Conservation (phyloP, 2,113 vertebrate species). For the Microtus ochrogaster region DNA sequence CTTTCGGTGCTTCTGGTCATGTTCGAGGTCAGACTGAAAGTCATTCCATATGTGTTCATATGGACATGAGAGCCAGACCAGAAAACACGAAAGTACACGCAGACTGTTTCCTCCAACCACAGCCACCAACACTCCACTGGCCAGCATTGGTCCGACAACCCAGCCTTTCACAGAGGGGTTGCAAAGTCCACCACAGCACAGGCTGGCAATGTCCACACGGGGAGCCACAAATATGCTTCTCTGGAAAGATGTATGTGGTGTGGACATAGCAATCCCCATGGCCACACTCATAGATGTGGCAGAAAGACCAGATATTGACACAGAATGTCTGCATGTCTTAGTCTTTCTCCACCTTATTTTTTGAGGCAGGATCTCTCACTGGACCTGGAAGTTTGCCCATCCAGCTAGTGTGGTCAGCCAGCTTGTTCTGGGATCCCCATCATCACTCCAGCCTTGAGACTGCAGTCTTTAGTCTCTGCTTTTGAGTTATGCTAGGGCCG, state of each 20-base stretch:
- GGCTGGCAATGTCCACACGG: background rate
- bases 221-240: background rate
- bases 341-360: background rate
- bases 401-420: background rate
- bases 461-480: background rate
- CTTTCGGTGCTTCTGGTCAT: background rate
- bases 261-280: no score
- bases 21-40: conserved; percentile 1
- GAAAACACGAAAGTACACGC: no score
- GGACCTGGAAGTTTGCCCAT: background rate
- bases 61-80: background rate
- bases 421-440: background rate
- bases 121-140: background rate
- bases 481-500: no score
- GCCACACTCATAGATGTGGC: background rate
- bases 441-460: background rate
- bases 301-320: background rate
- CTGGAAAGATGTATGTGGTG: background rate
- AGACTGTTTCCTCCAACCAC: background rate
- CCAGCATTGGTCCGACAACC: background rate
- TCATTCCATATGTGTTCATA: background rate
- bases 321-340: background rate
- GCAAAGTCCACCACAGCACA: background rate
- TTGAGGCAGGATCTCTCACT: background rate
- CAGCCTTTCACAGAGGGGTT: background rate